These are phyloP conservation scores for Ammodramus savannarum DNA, from an alignment of 2,113 vertebrate genomes.

Conservation along the genomic window DNA sequence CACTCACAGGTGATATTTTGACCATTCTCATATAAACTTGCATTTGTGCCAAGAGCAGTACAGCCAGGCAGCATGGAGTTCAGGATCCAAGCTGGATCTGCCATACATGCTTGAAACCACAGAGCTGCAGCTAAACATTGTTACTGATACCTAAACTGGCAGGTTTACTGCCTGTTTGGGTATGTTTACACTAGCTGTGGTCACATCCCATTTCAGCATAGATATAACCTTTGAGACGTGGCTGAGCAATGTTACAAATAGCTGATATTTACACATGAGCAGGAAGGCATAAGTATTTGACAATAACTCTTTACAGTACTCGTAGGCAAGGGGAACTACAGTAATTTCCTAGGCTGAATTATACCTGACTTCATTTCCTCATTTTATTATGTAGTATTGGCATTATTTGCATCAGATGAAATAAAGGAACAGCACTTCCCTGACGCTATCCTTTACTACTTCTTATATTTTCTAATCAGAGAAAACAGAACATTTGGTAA, in stretches of 20 bases:
- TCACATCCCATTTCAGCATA: not conserved
- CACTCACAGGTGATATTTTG: slow-evolving; percentile 11
- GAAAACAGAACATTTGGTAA: not conserved
- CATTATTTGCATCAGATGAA: not conserved
- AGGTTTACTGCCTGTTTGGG: not conserved
- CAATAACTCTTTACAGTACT: not conserved
- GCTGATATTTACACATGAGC: not conserved
- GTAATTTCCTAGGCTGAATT: slow-evolving; percentile 15
- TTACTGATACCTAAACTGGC: not conserved
- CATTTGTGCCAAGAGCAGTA: not conserved
- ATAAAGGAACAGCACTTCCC: not conserved
- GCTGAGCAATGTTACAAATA: not conserved
- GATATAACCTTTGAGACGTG: not conserved
- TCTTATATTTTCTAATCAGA: not conserved
- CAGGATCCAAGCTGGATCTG: not conserved
- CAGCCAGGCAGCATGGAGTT: not conserved
- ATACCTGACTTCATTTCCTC: slow-evolving; percentile 11
- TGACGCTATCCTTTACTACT: not conserved
- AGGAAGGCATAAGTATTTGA: not conserved
- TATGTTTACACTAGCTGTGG: not conserved
- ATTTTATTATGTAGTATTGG: slow-evolving; percentile 20
- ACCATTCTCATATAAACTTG: not conserved
- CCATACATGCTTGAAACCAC: not conserved
- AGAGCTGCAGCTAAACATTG: not conserved
- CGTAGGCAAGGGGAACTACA: not conserved